Evolutionary conservation across 2,888 invertebrate species (phyloP), one percentile per base, ranked within the genome.

Genomic region (Osedax frankpressi): DNA sequence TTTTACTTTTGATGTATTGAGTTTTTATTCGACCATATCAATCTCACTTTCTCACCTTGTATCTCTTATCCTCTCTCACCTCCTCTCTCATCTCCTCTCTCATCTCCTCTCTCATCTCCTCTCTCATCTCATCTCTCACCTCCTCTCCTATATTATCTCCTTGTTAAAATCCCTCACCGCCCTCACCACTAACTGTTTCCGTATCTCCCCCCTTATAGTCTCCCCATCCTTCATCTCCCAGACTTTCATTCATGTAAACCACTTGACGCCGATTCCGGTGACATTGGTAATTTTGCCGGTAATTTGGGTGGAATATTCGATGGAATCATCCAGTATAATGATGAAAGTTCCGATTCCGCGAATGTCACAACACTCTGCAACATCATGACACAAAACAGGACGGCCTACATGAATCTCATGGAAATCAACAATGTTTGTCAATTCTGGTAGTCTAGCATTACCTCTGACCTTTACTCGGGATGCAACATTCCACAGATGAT

Each of bases 281-380:
- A 80, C 74, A 72, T 74, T 3, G 76, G 77, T 28, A 72, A 76
- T 65, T 77, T 80, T 76, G 79, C 76, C 2, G 75, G 77, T 11
- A 80, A 79, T 65, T 71, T 79, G n/a, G 80, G 79, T n/a, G 79
- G 78, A 26, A 69, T 75, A 68, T 76, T 80, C 67, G 75, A 76
- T 78, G 78, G 78, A 2, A 75, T 77, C 14, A 78, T 79, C 25
- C 80, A 80, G 72, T 80, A 80, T 71, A 80, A 80, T 76, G 76
- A 78, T 60, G 78, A 78, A 69, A 68, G 74, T 0, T 75, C 76
- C 0, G 76, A 76, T 3, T 30, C 3, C n/a, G n/a, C 60, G n/a
- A 77, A 77, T 71, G 76, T 79, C 30, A 72, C 76, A 6, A 60
- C 63, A 3, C 30, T 80, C 26, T 80, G 80, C 73, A 30, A 75